Base-by-base conservation (phyloP, 1,140 invertebrate species). In the Ceratosolen fusciceps region DNA sequence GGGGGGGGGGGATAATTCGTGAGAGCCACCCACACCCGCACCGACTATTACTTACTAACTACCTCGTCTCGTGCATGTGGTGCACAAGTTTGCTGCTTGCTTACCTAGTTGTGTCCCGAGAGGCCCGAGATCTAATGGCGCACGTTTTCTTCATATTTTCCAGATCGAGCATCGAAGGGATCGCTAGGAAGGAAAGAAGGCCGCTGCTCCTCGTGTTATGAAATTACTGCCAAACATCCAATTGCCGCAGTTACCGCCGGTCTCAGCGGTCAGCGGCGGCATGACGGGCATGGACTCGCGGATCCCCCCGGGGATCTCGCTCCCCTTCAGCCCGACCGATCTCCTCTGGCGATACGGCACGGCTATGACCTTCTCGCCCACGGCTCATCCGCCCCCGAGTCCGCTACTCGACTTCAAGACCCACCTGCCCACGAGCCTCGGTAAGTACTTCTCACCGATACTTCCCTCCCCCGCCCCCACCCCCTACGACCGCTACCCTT, bases 401-500 rank as follows among this genome's bases (percentile, higher is more conserved):
- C 93, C 95, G 21, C 90, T 95, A n/a, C 90, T 95, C 58, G 96
- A 97, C 86, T 94, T 96, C 83, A 97, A 96, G 88, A 95, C 94
- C 37, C 96, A 97, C 86, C 90, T 97, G 77, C 96, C 96, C 10
- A 92, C 93, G 9, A 93, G 92, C 82, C 90, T 97, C 82, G 92
- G 92, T 93, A 85, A 90, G 84, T 85, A 29, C 8, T 67, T 29
- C 21, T 16, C 37, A 24, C 21, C 10, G 49, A 16, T 52, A 2
- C 49, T 56, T 5, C 54, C 5, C 3, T 4, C 24, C 54, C 54
- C 54, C 54, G 5, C 24, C 24, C 26, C n/a, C 5, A 21, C 7
- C 12, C 54, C n/a, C 3, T 52, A 24, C 24, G 3, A 56, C 19
- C 49, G 49, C 39, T 12, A 7, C 39, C 5, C 5, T 12, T 5